Evolutionary conservation across 2,797 vertebrate genomes (phyloP).

Genomic region (Diglossa cyanea): DNA sequence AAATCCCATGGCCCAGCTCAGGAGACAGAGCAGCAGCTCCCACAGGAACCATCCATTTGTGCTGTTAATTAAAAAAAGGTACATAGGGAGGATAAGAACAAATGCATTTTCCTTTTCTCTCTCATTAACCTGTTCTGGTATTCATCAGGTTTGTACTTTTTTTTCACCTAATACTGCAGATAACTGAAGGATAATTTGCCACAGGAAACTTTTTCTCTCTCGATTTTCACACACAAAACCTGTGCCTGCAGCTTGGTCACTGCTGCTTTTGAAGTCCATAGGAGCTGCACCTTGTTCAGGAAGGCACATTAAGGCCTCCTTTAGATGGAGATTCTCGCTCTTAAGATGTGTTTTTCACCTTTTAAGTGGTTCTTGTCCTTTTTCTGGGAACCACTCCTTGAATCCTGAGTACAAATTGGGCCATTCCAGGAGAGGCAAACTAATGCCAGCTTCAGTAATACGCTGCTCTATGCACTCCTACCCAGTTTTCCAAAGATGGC

Average conservation of each 20-base stretch:
- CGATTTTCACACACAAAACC: background rate
- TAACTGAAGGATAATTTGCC: background rate
- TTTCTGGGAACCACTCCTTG: background rate
- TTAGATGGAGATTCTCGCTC: background rate
- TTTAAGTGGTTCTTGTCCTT: background rate
- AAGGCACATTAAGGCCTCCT: background rate
- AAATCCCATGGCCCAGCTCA: background rate
- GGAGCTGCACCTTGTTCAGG: background rate
- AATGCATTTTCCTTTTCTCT: background rate
- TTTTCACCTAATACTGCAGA: background rate
- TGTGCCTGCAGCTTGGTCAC: background rate
- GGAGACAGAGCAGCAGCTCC: background rate
- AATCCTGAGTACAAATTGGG: accelerated
- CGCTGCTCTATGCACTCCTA: background rate
- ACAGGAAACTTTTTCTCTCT: background rate
- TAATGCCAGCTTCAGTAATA: background rate
- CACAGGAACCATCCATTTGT: background rate
- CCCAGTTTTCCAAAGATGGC: background rate
- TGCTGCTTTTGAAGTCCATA: background rate
- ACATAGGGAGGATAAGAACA: accelerated
- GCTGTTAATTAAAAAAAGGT: background rate
- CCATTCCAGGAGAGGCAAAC: background rate
- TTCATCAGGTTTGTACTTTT: background rate
- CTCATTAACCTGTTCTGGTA: background rate
- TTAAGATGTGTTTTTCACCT: background rate